These are phyloP conservation scores for Arremon brunneinucha DNA, from an alignment of 2,797 vertebrate species.

Conservation along the genomic window DNA sequence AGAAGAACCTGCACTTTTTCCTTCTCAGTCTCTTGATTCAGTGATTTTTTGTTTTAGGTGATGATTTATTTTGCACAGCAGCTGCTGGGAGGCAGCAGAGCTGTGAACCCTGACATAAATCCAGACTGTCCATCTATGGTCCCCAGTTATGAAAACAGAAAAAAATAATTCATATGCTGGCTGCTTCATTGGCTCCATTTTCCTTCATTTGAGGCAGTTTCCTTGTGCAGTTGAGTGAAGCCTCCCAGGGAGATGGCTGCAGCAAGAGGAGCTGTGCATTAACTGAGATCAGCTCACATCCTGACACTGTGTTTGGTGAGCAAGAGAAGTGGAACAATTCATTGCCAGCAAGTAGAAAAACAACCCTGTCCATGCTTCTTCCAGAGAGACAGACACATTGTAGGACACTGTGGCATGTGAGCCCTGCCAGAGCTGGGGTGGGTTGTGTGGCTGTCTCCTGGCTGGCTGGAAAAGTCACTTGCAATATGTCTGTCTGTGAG, in stretches of 20 bases:
- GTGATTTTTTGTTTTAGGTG: not conserved
- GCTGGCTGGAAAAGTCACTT: not conserved
- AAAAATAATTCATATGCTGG: not conserved
- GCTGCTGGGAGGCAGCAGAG: conserved; percentile 13
- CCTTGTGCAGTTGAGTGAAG: not conserved
- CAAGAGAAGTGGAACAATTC: not conserved
- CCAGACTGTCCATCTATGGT: not conserved
- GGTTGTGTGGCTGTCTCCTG: not conserved
- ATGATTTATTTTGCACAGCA: not conserved
- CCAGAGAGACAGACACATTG: not conserved
- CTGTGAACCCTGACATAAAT: not conserved
- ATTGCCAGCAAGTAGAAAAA: conserved; percentile 24
- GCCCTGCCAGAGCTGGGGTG: not conserved
- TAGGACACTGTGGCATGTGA: not conserved
- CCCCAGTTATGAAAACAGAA: not conserved
- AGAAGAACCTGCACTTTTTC: not conserved
- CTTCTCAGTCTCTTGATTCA: not conserved
- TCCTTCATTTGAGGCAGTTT: not conserved
- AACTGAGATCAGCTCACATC: not conserved
- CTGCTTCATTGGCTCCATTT: not conserved
- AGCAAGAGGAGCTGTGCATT: not conserved
- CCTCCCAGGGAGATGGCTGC: not conserved
- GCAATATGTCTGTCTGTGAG: not conserved
- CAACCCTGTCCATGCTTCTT: not conserved
- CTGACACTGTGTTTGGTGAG: not conserved